Conservation (phyloP, 1,140 invertebrate species). For the Zaprionus kolodkinae region DNA sequence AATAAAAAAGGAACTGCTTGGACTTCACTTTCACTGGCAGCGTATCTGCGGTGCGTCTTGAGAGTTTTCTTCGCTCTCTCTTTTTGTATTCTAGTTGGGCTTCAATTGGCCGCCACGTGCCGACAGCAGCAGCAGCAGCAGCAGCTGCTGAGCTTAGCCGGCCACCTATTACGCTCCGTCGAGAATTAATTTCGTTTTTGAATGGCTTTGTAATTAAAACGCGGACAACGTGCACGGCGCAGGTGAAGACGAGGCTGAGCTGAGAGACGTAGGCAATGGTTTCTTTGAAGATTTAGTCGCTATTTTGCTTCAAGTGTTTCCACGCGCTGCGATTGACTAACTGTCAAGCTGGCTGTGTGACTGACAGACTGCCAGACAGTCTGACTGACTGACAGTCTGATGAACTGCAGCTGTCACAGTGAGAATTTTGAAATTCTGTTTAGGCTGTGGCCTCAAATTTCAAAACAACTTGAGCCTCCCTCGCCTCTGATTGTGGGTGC, state of each 20-base stretch:
- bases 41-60: slow-evolving; percentile 7
- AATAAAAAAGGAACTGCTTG: background rate
- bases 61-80: background rate
- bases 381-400: slow-evolving; percentile 36
- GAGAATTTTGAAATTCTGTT: slow-evolving; percentile 29
- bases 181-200: slow-evolving; percentile 65
- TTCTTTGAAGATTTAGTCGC: slow-evolving; percentile 35
- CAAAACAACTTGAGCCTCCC: slow-evolving; percentile 41
- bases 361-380: slow-evolving; percentile 12
- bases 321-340: slow-evolving; percentile 49
- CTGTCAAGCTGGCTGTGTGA: slow-evolving; percentile 33
- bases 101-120: slow-evolving; percentile 64
- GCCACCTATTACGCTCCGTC: slow-evolving; percentile 27
- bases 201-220: slow-evolving; percentile 73
- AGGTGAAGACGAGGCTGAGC: background rate
- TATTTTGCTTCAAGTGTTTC: slow-evolving; percentile 44
- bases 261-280: background rate
- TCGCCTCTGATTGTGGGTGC: slow-evolving; percentile 20
- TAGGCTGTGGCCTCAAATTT: slow-evolving; percentile 53
- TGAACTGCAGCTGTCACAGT: slow-evolving; percentile 58
- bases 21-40: background rate
- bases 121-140: slow-evolving; percentile 48
- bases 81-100: slow-evolving; percentile 24
- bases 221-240: slow-evolving; percentile 31
- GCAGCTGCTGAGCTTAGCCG: slow-evolving; percentile 43